Percentiles rank a stretch among this genome's conserved stretches.
Evolutionary conservation across 2,888 invertebrate species (phyloP).

Genomic region (Ochropleura plecta): DNA sequence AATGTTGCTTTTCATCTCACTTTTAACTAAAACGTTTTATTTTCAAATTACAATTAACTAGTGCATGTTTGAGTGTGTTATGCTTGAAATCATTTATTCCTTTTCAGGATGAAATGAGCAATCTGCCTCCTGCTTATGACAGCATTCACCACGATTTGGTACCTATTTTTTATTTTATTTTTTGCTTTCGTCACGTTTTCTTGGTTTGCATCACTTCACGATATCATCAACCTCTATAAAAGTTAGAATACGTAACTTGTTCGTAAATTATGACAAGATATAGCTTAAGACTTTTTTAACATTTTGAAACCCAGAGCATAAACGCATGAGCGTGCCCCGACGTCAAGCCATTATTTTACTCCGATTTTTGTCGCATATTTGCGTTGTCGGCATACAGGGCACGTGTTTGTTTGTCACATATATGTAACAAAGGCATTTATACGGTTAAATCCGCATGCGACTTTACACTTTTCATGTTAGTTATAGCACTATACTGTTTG

Average conservation of each 20-base stretch:
- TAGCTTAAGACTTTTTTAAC: not conserved
- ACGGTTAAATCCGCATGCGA: not conserved
- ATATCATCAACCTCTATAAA: not conserved
- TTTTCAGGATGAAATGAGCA: slow-evolving; percentile 92
- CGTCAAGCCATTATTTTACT: no score
- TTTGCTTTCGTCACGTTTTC: slow-evolving; percentile 10
- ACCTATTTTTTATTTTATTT: slow-evolving; percentile 76
- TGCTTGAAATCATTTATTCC: slow-evolving; percentile 64
- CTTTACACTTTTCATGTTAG: not conserved
- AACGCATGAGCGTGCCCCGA: no score
- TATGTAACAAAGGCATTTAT: no score
- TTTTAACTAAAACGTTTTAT: not conserved
- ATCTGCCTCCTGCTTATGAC: slow-evolving; percentile 92
- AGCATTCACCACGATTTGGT: slow-evolving; percentile 95
- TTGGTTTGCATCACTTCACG: slow-evolving; percentile 5
- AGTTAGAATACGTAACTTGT: not conserved
- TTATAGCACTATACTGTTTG: no score
- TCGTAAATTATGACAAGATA: not conserved
- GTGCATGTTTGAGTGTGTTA: slow-evolving; percentile 52
- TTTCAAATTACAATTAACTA: slow-evolving; percentile 9
- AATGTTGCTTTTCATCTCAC: slow-evolving; percentile 39
- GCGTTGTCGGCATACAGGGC: no score
- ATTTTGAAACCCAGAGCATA: no score
- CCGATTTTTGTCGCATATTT: no score
- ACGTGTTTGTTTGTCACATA: no score